Conservation (phyloP, 1,140 invertebrate species). For the Scaptomyza graminum region DNA sequence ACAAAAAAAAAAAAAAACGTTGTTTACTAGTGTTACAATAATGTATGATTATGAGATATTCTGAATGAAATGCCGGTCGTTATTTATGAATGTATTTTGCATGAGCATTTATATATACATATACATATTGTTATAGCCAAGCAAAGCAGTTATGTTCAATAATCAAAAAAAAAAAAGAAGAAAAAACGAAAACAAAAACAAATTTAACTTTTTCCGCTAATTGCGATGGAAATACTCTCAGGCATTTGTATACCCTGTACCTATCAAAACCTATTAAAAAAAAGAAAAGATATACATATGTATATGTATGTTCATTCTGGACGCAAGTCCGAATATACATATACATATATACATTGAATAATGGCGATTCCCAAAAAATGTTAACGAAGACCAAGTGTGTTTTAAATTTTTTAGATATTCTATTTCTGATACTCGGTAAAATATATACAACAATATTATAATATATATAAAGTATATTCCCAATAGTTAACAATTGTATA, state of each 20-base stretch:
- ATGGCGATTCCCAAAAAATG: neutral
- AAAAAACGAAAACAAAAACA: neutral
- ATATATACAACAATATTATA: neutral
- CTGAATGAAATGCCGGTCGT: neutral
- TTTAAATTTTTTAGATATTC: neutral
- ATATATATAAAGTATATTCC: neutral
- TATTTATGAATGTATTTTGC: conserved; percentile 21
- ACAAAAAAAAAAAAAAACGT: conserved; percentile 24
- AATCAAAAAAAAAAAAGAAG: conserved; percentile 5
- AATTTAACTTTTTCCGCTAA: conserved; percentile 37
- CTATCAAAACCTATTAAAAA: neutral
- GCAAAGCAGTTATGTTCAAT: conserved; percentile 2
- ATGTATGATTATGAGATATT: neutral
- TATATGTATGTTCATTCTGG: neutral
- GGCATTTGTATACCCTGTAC: conserved; percentile 37
- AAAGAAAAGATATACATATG: too few species aligned
- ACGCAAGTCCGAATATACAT: neutral
- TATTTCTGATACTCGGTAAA: conserved; percentile 2
- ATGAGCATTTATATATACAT: conserved; percentile 28
- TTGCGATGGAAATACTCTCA: conserved; percentile 45
- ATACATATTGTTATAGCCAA: conserved; percentile 60
- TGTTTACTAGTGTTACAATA: conserved; percentile 46
- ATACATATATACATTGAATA: neutral
- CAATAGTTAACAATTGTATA: neutral
- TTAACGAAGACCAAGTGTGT: neutral